phyloP scores from a whole-genome alignment of 2,113 vertebrate species.

The Myanophis thanlyinensis region DNA sequence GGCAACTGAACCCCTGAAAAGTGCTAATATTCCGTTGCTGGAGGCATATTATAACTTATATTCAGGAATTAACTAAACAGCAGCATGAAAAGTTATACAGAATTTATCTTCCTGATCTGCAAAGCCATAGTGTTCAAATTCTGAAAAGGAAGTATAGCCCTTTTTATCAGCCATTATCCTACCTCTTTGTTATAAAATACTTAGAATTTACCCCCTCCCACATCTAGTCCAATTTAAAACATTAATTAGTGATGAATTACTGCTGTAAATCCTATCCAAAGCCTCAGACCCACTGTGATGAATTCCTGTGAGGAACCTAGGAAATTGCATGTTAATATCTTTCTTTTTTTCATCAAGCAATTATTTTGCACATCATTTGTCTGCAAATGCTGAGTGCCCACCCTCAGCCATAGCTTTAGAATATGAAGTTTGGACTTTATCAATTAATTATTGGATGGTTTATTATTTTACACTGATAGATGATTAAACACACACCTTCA shows the following conservation, averaged over 20 bases:
- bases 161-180: background rate
- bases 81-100: background rate
- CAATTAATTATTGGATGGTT: constrained; percentile 76
- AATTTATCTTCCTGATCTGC: background rate
- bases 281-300: constrained; percentile 29
- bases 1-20: background rate
- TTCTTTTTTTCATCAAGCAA: constrained; percentile 65
- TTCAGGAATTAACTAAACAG: background rate
- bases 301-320: constrained; percentile 61
- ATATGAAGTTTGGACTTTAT: constrained; percentile 61
- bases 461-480: constrained; percentile 56
- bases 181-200: background rate
- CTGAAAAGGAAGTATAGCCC: constrained; percentile 18
- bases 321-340: constrained; percentile 62
- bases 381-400: constrained; percentile 47
- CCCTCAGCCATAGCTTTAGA: constrained; percentile 16
- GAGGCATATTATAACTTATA: background rate
- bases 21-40: background rate
- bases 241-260: constrained; percentile 74
- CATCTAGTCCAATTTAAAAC: constrained; percentile 51
- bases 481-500: background rate
- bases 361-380: constrained; percentile 68
- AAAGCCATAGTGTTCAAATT: background rate
- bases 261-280: constrained; percentile 55
- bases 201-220: background rate